Evolutionary conservation across 2,113 vertebrate genomes (phyloP), one percentile per base, ranked within the genome.

Genomic region (Amazona guildingii): DNA sequence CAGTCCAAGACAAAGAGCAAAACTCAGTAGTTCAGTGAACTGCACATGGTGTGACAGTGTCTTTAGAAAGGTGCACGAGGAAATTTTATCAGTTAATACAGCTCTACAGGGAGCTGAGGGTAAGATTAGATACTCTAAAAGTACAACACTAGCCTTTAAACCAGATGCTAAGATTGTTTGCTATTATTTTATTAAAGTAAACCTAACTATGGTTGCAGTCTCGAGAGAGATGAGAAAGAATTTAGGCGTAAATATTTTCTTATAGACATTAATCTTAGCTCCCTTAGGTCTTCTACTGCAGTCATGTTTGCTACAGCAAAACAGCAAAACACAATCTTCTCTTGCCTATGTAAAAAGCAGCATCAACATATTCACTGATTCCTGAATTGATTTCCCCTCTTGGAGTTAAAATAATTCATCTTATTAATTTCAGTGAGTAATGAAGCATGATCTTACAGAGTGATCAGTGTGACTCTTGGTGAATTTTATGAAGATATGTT

Each of bases 171-270:
- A 66, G 68, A 48, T 41, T 72, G 33, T n/a, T 88, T 79, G 31
- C 41, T 29, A 17, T 69, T 62, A 76, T 54, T 69, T 96, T 84
- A 83, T 82, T 95, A 70, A 79, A 91, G 35, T 52, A 92, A 95
- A 83, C 39, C 8, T 43, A 57, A 43, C 48, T 76, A 25, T 1
- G 1, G 23, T 64, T 64, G 46, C 55, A 51, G 63, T 27, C 68
- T 83, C 0, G 0, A 70, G 61, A 59, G 75, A 81, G 46, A 78
- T 20, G 43, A 92, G 43, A 75, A 35, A 90, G 90, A 86, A 90
- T 37, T 43, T 75, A 74, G 14, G 25, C 41, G 52, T 77, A 96
- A 94, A 94, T 94, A 85, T 94, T 70, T 78, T 54, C 75, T 81
- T 41, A 29, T 31, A 82, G 31, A 15, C 37, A 73, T 90, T 90